phyloP scores from a whole-genome alignment of 2,113 vertebrate genomes.

The Pelodiscus sinensis region DNA sequence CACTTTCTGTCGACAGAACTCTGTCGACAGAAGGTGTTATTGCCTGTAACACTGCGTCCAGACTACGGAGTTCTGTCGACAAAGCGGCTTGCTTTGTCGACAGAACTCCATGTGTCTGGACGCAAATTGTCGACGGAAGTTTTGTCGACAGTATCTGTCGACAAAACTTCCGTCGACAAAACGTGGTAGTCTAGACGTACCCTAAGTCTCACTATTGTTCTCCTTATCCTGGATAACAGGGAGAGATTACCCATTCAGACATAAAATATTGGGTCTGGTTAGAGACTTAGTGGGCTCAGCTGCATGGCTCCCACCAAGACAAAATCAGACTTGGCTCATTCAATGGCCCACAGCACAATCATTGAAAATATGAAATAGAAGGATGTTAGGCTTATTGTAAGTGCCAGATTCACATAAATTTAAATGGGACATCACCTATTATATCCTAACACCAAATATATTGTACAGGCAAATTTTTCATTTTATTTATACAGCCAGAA shows the following conservation, averaged over 20 bases:
- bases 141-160: too few species aligned
- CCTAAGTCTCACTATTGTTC: background rate
- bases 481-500: background rate
- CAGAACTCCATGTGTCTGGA: too few species aligned
- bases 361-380: background rate
- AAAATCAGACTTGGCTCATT: background rate
- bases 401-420: background rate
- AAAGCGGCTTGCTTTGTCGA: too few species aligned
- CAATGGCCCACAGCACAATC: background rate
- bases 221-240: background rate
- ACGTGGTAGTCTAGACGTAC: too few species aligned
- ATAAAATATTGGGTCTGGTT: rapidly evolving
- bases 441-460: background rate
- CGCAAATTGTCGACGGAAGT: too few species aligned
- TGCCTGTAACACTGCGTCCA: too few species aligned
- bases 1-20: too few species aligned
- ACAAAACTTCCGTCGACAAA: too few species aligned
- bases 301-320: background rate
- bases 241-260: background rate
- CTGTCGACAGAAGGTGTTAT: too few species aligned
- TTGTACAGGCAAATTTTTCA: background rate
- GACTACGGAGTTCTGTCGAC: too few species aligned
- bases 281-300: background rate
- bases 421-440: background rate
- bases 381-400: background rate